Evolutionary conservation across 2,888 invertebrate species (phyloP).

Genomic region (Amphipoea oculea): DNA sequence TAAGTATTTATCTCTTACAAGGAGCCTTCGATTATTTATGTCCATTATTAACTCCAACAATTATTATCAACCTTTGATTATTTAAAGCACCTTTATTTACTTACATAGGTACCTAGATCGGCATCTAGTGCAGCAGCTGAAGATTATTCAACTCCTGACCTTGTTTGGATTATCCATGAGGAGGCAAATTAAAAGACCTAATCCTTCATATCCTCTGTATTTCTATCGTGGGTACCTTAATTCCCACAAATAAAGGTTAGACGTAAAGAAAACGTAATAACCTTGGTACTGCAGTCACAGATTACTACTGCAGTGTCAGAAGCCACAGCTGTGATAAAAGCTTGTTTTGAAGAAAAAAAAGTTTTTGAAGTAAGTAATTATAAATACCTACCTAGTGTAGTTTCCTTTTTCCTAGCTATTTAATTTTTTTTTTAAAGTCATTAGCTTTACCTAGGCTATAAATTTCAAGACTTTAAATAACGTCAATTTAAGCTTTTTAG

Average conservation of each 20-base stretch:
- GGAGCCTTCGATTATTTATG: background rate
- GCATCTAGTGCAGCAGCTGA: no score
- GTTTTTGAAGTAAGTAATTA: background rate
- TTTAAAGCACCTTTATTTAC: background rate
- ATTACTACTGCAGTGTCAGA: background rate
- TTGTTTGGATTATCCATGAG: background rate
- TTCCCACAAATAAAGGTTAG: no score
- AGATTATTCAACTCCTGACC: background rate
- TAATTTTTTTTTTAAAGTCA: background rate
- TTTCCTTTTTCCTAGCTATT: background rate
- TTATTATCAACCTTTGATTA: background rate
- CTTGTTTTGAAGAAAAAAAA: background rate
- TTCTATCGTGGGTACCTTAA: background rate
- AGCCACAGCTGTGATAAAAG: background rate
- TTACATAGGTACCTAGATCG: background rate
- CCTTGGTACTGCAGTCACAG: background rate
- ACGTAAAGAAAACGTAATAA: no score
- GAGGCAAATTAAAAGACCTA: background rate
- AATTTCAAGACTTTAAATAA: background rate
- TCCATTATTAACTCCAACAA: background rate
- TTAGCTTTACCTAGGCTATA: background rate
- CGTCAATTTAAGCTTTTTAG: slow-evolving; percentile 66
- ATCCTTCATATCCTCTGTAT: background rate
- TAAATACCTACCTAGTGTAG: background rate
- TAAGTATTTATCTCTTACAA: background rate